Percentiles rank a stretch among this genome's conserved stretches.
Conservation (phyloP, 1,140 invertebrate genomes). For the Drosophila ogumai region DNA sequence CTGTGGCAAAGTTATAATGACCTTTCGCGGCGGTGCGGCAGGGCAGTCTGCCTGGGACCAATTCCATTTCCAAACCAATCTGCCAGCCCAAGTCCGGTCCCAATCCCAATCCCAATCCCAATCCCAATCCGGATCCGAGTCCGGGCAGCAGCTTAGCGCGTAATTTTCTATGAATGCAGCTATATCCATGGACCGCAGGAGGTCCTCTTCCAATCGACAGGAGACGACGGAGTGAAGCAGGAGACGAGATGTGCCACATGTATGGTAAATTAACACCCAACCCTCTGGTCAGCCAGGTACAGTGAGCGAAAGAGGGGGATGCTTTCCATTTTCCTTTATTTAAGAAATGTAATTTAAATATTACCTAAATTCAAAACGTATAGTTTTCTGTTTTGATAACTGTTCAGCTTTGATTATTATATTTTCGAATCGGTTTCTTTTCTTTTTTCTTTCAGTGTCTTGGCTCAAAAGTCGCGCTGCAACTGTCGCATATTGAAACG, state of each 20-base stretch:
- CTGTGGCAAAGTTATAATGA: constrained; percentile 65
- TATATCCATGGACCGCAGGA: constrained; percentile 53
- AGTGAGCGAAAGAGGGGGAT: background rate
- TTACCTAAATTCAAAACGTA: too few relatives aligned
- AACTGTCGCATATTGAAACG: constrained; percentile 78
- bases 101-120: constrained; percentile 5
- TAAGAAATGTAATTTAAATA: too few relatives aligned
- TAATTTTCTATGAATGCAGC: constrained; percentile 61
- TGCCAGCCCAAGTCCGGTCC: constrained; percentile 5
- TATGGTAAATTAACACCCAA: constrained; percentile 52
- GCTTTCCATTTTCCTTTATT: too few relatives aligned
- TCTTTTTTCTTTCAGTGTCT: constrained; percentile 5
- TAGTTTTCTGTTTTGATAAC: too few relatives aligned
- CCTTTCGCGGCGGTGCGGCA: constrained; percentile 32
- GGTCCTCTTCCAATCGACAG: constrained; percentile 37
- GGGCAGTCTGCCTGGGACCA: constrained; percentile 3
- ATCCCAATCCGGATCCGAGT: constrained; percentile 21
- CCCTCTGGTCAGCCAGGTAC: background rate
- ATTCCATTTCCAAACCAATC: constrained; percentile 23
- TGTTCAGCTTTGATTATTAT: too few relatives aligned
- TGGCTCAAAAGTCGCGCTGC: constrained; percentile 38
- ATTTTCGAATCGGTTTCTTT: too few relatives aligned
- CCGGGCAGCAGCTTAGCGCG: constrained; percentile 46
- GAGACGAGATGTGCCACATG: constrained; percentile 43
- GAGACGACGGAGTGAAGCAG: background rate